Evolutionary conservation across 2,888 invertebrate genomes (phyloP).

Genomic region (Conchocele bisecta): DNA sequence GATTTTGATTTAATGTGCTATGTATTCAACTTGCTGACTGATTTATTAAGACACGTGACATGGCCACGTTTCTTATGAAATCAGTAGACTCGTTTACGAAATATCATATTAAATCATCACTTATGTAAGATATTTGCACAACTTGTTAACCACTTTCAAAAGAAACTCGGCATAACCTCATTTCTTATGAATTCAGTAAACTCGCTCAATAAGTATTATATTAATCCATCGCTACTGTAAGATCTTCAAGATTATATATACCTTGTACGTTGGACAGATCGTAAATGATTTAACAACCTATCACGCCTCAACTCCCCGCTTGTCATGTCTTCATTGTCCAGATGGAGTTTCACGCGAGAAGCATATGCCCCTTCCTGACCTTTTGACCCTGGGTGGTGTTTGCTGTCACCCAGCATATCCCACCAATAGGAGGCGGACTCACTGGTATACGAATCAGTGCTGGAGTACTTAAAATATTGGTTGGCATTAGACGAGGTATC

Average conservation of each 20-base stretch:
- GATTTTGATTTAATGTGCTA: too few relatives aligned
- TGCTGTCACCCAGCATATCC: constrained; percentile 41
- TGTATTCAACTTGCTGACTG: too few relatives aligned
- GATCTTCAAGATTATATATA: not conserved
- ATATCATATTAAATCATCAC: too few relatives aligned
- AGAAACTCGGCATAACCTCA: too few relatives aligned
- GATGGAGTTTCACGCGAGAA: constrained; percentile 25
- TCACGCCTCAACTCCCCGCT: constrained; percentile 43
- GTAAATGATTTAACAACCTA: constrained; percentile 41
- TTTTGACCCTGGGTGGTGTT: not conserved
- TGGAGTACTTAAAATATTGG: too few relatives aligned
- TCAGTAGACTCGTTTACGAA: too few relatives aligned
- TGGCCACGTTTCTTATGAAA: too few relatives aligned
- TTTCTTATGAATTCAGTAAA: too few relatives aligned
- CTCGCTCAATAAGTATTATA: too few relatives aligned
- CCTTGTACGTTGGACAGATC: constrained; percentile 47
- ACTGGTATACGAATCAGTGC: constrained; percentile 50
- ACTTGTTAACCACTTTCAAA: not conserved
- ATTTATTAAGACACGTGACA: too few relatives aligned
- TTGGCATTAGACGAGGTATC: too few relatives aligned
- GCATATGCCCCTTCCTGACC: constrained; percentile 11
- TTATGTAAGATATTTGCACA: not conserved
- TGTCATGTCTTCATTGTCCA: constrained; percentile 40
- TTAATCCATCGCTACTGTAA: not conserved
- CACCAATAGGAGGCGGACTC: constrained; percentile 65